phyloP scores from a whole-genome alignment of 2,797 vertebrate genomes.

The Melanotaenia trifasciata region DNA sequence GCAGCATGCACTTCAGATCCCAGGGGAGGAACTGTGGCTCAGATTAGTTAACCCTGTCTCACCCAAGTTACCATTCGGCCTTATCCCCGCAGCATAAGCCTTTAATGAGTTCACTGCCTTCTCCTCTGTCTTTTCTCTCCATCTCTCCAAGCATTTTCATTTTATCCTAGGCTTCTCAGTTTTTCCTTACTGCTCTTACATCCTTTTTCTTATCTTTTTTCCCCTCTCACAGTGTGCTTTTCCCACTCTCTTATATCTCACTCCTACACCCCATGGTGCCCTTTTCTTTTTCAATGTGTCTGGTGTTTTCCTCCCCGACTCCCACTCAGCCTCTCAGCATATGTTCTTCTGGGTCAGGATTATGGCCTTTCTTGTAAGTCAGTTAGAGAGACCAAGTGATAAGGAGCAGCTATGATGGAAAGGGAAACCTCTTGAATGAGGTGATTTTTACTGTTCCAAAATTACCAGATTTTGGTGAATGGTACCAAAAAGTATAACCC shows the following conservation, averaged over 20 bases:
- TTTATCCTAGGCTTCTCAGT: conserved; percentile 29
- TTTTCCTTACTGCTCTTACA: conserved; percentile 20
- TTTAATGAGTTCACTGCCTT: conserved; percentile 73
- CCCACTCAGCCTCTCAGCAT: conserved; percentile 29
- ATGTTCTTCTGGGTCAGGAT: conserved; percentile 67
- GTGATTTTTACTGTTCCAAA: background rate
- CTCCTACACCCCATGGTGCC: background rate
- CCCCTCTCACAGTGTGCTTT: background rate
- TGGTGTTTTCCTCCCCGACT: background rate
- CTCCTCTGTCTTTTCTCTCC: conserved; percentile 17
- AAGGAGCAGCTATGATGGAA: background rate
- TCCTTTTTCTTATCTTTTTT: conserved; percentile 5
- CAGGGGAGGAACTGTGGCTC: conserved; percentile 54
- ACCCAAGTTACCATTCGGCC: conserved; percentile 57
- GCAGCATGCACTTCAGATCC: conserved; percentile 58
- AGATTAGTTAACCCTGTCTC: conserved; percentile 78
- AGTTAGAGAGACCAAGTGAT: conserved; percentile 48
- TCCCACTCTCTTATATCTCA: conserved; percentile 6
- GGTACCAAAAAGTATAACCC: background rate
- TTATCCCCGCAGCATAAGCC: conserved; percentile 71
- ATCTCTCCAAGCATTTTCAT: conserved; percentile 39
- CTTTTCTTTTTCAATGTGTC: conserved; percentile 2
- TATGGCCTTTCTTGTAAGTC: conserved; percentile 61
- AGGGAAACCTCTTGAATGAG: background rate
- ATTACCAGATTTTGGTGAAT: no score